phyloP scores from a whole-genome alignment of 2,113 vertebrate species.

The Dendrocopos noguchii region DNA sequence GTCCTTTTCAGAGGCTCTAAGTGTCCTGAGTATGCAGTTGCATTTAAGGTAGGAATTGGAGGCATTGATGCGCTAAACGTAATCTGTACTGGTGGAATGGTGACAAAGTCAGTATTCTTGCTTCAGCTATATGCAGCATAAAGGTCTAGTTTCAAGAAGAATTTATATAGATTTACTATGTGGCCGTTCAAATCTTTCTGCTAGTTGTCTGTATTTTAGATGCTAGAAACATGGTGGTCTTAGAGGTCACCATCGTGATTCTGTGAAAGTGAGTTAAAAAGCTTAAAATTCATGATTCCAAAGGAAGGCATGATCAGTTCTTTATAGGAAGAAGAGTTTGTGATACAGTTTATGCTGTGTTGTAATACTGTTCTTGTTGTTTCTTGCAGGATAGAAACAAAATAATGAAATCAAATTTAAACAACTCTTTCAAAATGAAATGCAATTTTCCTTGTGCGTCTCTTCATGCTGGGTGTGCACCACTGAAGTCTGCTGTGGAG shows the following conservation, averaged over 20 bases:
- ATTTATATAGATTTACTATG: not conserved
- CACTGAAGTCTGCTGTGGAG: slow-evolving; percentile 40
- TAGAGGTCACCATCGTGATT: too few species aligned
- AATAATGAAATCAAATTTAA: slow-evolving; percentile 9
- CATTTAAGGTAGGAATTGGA: not conserved
- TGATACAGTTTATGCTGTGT: not conserved
- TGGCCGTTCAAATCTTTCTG: not conserved
- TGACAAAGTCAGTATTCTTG: not conserved
- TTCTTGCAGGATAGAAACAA: slow-evolving; percentile 56
- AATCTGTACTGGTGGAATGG: not conserved
- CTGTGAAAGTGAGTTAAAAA: not conserved
- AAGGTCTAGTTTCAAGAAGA: not conserved
- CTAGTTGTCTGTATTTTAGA: not conserved
- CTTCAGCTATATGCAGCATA: not conserved
- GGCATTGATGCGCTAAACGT: not conserved
- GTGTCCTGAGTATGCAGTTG: not conserved
- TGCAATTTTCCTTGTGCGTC: slow-evolving; percentile 41
- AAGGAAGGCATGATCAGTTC: not conserved
- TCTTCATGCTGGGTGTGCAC: slow-evolving; percentile 28
- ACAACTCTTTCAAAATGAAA: slow-evolving; percentile 71
- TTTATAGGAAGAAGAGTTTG: not conserved
- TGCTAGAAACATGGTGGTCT: too few species aligned
- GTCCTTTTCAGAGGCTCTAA: not conserved
- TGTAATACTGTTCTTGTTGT: not conserved
- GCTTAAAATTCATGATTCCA: not conserved